Conservation (phyloP, 1,140 invertebrate species). For the Ylistrum balloti region DNA sequence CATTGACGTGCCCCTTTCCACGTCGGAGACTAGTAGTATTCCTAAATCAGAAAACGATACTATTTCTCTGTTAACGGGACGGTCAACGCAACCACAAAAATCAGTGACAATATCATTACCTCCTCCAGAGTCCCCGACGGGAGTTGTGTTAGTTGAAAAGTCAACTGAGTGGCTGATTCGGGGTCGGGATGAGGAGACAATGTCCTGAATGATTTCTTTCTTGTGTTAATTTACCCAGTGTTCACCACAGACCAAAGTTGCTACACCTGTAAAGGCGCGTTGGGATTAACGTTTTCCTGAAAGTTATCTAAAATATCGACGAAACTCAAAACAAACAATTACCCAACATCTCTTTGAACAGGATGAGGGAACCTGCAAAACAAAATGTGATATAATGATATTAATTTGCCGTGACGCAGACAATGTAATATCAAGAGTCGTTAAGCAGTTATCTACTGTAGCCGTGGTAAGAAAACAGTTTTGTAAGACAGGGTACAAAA, state of each 20-base stretch:
- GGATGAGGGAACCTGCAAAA: background rate
- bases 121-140: slow-evolving; percentile 43
- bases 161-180: slow-evolving; percentile 53
- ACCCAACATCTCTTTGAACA: background rate
- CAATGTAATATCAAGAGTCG: background rate
- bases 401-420: background rate
- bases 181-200: slow-evolving; percentile 52
- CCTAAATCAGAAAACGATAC: slow-evolving; percentile 62
- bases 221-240: background rate
- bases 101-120: slow-evolving; percentile 48
- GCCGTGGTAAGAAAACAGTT: background rate
- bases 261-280: background rate
- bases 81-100: slow-evolving; percentile 42
- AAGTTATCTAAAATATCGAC: background rate
- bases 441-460: background rate
- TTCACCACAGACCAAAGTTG: background rate
- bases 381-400: background rate
- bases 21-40: slow-evolving; percentile 75
- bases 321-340: background rate
- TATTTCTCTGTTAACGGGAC: slow-evolving; percentile 48
- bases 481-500: background rate
- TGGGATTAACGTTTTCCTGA: background rate
- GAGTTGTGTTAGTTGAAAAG: slow-evolving; percentile 45
- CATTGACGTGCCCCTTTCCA: slow-evolving; percentile 77
- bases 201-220: slow-evolving; percentile 38